Evolutionary conservation across 2,113 vertebrate genomes (phyloP), one percentile per base, ranked within the genome.

Genomic region (Ammodytes dubius): DNA sequence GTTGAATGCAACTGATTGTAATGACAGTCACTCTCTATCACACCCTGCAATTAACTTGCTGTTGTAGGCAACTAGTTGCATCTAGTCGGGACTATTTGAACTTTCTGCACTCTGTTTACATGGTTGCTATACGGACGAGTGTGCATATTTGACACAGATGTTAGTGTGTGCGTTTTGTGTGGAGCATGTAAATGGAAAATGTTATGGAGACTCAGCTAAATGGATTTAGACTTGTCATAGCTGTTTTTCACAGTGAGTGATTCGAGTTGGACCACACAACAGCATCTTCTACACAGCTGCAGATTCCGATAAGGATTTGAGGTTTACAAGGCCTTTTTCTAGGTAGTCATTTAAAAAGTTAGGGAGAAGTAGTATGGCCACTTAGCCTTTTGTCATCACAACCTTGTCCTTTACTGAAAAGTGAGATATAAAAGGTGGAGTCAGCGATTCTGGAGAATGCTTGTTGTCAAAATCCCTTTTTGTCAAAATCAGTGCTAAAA

Each of bases 41-140:
- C 77, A 70, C 77, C 77, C 88, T 79, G 61, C 77, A 85, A 89
- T 85, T 85, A 85, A 81, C 37, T 77, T 87, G 64, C 79, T 88
- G 52, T 69, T 75, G 60, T 67, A 71, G 70, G 73, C 50, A 80
- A 71, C 52, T 70, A 63, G 79, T 68, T 59, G 47, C 73, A 74
- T 54, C 19, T 42, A 27, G 52, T 39, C 66, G 50, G 52, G 64
- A 46, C 39, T 59, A 19, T 67, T 19, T 64, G 14, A 77, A 67
- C 19, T 56, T 27, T 11, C 11, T 81, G 43, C 61, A 58, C 53
- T 46, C 7, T 68, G 57, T 74, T 79, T 68, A 74, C 12, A 14
- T 50, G 35, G 19, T 43, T 61, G 39, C 46, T 52, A 50, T 59
- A 61, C 27, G 46, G 9, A 43, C 27, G 13, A 71, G 39, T 14